These are phyloP conservation scores for Nephila pilipes DNA, from an alignment of 1,140 invertebrate genomes.

Conservation along the genomic window DNA sequence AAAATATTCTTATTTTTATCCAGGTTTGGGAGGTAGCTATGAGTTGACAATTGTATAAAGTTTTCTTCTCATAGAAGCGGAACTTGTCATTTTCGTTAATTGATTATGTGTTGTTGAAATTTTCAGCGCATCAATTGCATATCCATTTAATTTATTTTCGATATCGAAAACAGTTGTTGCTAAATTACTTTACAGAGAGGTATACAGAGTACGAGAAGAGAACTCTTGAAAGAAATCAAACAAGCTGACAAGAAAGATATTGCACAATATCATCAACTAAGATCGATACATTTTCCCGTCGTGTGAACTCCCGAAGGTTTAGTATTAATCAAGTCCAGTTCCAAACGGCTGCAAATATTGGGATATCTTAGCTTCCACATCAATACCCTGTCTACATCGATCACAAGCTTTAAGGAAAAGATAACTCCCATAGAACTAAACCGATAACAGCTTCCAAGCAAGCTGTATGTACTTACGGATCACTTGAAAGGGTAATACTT, in stretches of 20 bases:
- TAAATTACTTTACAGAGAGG: background rate
- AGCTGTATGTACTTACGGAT: conserved; percentile 2
- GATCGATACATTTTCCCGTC: conserved; percentile 50
- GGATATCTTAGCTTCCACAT: conserved; percentile 47
- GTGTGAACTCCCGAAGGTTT: conserved; percentile 17
- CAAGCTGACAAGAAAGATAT: conserved; percentile 57
- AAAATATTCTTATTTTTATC: background rate
- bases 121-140: background rate
- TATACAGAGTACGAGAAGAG: background rate
- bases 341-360: conserved; percentile 60
- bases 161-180: conserved; percentile 31
- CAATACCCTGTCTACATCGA: conserved; percentile 46
- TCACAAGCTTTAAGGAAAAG: conserved; percentile 16
- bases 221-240: conserved; percentile 42
- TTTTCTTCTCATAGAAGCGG: background rate
- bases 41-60: background rate
- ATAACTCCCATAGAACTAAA: background rate
- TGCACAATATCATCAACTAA: conserved; percentile 59
- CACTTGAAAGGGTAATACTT: background rate
- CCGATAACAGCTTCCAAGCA: conserved; percentile 14
- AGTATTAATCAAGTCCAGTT: conserved; percentile 63
- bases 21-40: background rate
- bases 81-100: background rate
- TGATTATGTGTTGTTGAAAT: background rate
- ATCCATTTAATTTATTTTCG: conserved; percentile 26